These are phyloP conservation scores for Vulpes lagopus DNA, from an alignment of 2,113 vertebrate genomes.

Conservation along the genomic window DNA sequence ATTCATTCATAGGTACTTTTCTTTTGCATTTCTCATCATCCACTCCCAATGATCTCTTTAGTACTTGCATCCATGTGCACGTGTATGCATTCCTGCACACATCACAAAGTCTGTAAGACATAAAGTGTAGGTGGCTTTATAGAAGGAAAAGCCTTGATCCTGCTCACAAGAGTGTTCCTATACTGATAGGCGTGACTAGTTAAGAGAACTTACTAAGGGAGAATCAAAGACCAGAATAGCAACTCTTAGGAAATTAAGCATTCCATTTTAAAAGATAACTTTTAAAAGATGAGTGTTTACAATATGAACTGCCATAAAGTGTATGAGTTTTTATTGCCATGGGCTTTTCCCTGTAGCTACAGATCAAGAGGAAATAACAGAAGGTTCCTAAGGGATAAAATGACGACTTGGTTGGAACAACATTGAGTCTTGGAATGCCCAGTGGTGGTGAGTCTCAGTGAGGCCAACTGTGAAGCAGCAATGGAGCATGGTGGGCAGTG, in stretches of 20 bases:
- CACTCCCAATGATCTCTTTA: neutral
- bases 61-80: neutral
- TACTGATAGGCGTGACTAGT: neutral
- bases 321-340: neutral
- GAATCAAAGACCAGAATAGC: neutral
- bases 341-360: neutral
- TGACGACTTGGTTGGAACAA: neutral
- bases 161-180: neutral
- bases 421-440: neutral
- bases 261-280: neutral
- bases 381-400: neutral
- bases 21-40: neutral
- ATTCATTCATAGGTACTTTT: neutral
- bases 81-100: neutral
- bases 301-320: neutral
- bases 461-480: neutral
- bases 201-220: neutral
- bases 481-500: neutral
- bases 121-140: neutral
- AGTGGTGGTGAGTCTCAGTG: neutral
- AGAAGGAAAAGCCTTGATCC: neutral
- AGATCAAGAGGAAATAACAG: neutral
- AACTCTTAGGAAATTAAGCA: neutral
- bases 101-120: neutral
- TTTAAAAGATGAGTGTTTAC: neutral